These are phyloP conservation scores for Eonycteris spelaea DNA, from an alignment of 2,113 vertebrate genomes.

Conservation along the genomic window DNA sequence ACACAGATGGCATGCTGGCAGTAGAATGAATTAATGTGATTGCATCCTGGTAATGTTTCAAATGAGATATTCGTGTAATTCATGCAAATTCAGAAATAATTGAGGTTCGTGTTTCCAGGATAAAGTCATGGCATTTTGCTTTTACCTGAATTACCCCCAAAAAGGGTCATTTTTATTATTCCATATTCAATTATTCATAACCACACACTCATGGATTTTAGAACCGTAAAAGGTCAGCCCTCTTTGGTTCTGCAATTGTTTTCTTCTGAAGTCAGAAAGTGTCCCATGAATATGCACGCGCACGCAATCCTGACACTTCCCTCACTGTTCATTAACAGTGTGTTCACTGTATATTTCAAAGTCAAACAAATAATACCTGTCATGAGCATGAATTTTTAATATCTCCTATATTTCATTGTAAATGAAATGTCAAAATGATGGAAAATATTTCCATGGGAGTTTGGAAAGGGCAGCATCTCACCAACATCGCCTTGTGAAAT, in stretches of 20 bases:
- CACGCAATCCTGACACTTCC: conserved; percentile 81
- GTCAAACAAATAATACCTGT: conserved; percentile 88
- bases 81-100: conserved; percentile 73
- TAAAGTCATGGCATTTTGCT: conserved; percentile 60
- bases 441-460: conserved; percentile 84
- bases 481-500: conserved; percentile 60
- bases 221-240: conserved; percentile 83
- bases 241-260: conserved; percentile 70
- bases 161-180: conserved; percentile 61
- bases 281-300: conserved; percentile 90
- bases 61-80: conserved; percentile 53
- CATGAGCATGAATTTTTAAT: conserved; percentile 87
- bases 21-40: conserved; percentile 46
- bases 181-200: conserved; percentile 81
- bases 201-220: conserved; percentile 66
- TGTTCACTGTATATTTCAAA: conserved; percentile 87
- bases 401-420: conserved; percentile 87
- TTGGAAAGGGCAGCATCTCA: conserved; percentile 81
- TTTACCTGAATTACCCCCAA: conserved; percentile 36
- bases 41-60: not conserved
- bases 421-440: conserved; percentile 90
- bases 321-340: conserved; percentile 83
- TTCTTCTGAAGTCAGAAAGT: conserved; percentile 69
- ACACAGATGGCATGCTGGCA: conserved; percentile 47
- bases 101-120: conserved; percentile 41